Base-by-base conservation (phyloP, 2,888 invertebrate species). In the Caradrina clavipalpis region DNA sequence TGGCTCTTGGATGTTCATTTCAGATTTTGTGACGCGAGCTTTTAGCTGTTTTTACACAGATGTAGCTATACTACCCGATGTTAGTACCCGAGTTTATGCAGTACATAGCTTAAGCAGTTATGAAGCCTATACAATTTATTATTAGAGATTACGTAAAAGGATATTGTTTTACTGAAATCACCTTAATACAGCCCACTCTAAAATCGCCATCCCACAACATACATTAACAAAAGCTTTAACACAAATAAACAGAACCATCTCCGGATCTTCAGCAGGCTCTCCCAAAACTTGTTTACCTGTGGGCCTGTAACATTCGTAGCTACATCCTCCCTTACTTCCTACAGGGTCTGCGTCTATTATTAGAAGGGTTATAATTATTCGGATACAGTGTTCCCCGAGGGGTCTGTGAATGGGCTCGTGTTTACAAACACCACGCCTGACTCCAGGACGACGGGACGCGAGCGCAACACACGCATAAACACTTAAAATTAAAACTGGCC, bases 361-460 rank as follows among this genome's bases (percentile, higher is more conserved):
- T 84, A 81, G 85, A 81, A 73, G 67, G 73, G 83, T 85, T 85
- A 84, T 82, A 83, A 84, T 82, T 78, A 78, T 60, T 61, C 51
- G 47, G 66, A 65, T 79, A 72, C 69, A 79, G 76, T 67, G 76
- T 73, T 74, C 68, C 73, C 76, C 68, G 76, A 76, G 80, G 83
- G 76, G 78, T 80, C 80, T 78, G 92, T 92, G 93, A 90, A 89
- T 90, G 90, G 83, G 82, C 86, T 89, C 89, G 91, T 95, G 94
- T 95, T 95, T 95, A 95, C 95, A 94, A 95, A 95, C 95, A 95
- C 88, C 87, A 88, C 90, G 93, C 91, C 89, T 91, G 88, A 90
- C 88, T 87, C 62, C 71, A 69, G 67, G 69, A 69, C 63, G 59
- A 47, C 69, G 56, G 45, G 53, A 89, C 91, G 89, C 90, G 22